Conservation (phyloP, 2,797 vertebrate species). For the Melanotaenia parkinsoni region DNA sequence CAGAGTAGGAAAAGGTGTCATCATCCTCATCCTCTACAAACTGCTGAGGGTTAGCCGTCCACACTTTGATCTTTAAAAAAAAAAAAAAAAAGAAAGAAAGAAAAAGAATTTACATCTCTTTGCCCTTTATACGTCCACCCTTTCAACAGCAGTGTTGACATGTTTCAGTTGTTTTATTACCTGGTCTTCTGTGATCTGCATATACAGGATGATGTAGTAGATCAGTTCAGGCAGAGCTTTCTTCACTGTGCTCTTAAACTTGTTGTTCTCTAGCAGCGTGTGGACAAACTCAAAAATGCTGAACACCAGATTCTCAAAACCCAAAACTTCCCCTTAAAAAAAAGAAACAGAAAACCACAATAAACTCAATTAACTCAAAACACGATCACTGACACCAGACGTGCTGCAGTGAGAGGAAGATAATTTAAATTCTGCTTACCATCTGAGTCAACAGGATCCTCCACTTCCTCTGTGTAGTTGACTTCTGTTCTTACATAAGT, state of each 20-base stretch:
- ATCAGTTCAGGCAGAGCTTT: slow-evolving; percentile 97
- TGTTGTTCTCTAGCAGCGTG: slow-evolving; percentile 95
- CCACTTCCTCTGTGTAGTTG: slow-evolving; percentile 98
- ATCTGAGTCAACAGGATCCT: slow-evolving; percentile 96
- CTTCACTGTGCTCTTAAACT: slow-evolving; percentile 97
- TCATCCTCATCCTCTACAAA: slow-evolving; percentile 99
- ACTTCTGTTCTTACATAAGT: slow-evolving; percentile 99
- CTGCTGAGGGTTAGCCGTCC: slow-evolving; percentile 97
- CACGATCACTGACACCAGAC: neutral
- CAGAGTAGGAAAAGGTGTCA: slow-evolving; percentile 97
- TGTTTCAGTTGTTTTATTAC: slow-evolving; percentile 68
- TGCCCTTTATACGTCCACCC: neutral
- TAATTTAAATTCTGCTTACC: slow-evolving; percentile 79
- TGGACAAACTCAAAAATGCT: slow-evolving; percentile 99
- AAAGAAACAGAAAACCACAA: neutral
- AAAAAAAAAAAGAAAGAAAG: neutral
- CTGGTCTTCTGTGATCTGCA: slow-evolving; percentile 99
- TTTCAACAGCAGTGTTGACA: neutral
- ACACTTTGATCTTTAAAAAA: slow-evolving; percentile 91
- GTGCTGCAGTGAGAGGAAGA: neutral
- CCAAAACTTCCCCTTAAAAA: slow-evolving; percentile 92
- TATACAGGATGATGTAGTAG: slow-evolving; percentile 98
- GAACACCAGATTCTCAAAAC: slow-evolving; percentile 98
- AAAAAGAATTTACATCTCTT: neutral
- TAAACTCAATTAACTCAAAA: neutral